Evolutionary conservation across 1,140 invertebrate species (phyloP).

Genomic region (Rhopalosiphum padi): DNA sequence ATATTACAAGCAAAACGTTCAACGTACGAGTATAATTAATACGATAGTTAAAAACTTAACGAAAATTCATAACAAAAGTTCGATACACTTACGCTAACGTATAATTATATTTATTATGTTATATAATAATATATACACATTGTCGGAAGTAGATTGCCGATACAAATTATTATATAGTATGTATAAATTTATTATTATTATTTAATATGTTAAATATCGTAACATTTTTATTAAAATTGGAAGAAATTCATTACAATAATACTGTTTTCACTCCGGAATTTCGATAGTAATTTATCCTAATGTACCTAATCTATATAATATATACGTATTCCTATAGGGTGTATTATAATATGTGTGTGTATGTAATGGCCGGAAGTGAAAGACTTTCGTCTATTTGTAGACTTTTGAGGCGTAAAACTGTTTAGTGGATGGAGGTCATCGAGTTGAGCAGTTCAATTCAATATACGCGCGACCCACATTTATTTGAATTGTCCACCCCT

Average conservation of each 20-base stretch:
- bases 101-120: constrained; percentile 9
- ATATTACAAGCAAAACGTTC: constrained; percentile 42
- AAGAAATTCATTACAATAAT: constrained; percentile 3
- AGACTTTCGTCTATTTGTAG: background rate
- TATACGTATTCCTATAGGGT: background rate
- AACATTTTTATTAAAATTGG: background rate
- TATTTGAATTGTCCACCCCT: constrained; percentile 15
- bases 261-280: constrained; percentile 7
- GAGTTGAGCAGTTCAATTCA: constrained; percentile 42
- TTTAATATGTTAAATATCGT: background rate
- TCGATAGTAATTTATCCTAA: background rate
- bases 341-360: constrained; percentile 24
- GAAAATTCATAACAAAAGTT: constrained; percentile 60
- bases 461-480: background rate
- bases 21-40: constrained; percentile 26
- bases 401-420: background rate
- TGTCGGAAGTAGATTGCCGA: constrained; percentile 10
- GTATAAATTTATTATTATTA: constrained; percentile 10
- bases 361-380: constrained; percentile 18
- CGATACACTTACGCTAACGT: constrained; percentile 21
- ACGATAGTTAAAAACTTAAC: constrained; percentile 47
- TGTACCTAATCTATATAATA: background rate
- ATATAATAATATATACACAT: background rate
- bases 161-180: constrained; percentile 25
- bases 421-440: background rate